Base-by-base conservation (phyloP, 2,113 vertebrate genomes). In the Opisthocomus hoazin region DNA sequence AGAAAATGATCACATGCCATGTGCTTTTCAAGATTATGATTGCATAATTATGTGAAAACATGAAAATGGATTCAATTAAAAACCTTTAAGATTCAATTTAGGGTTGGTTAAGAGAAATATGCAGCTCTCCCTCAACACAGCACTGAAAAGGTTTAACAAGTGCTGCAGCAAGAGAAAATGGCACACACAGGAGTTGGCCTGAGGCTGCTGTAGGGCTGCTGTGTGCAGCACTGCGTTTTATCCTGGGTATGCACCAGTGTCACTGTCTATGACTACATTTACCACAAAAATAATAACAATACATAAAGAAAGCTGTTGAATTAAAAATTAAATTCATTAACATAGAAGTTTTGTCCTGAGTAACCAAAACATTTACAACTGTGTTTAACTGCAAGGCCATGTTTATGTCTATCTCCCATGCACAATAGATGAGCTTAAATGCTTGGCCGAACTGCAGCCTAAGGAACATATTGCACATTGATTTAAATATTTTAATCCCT, bases 31-130 rank as follows among this genome's bases (percentile, higher is more conserved):
- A 98, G 98, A 98, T 98, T 98, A 98, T 98, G 98, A 98, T 98
- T 97, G 97, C 96, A 98, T 98, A 98, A 98, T 98, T 98, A 98
- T 97, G 97, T 97, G 97, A 98, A 98, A 98, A 98, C 98, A 98
- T 98, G 98, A 98, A 98, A 98, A 98, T 98, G 98, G 98, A 98
- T 98, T 98, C 97, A 98, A 98, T 98, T 98, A 98, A 98, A 98
- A 98, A 97, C 98, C 97, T 97, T 97, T 98, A 98, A 98, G 97
- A 97, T 98, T 98, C 97, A 98, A 98, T 98, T 98, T 98, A 98
- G 94, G 75, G 93, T 95, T 94, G 97, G 97, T 98, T 98, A 97
- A 97, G 92, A 97, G 98, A 97, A 97, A 97, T 98, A 98, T 97
- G 98, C 96, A 94, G 96, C 86, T 97, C 97, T 98, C 93, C 94